Base-by-base conservation (phyloP, 2,888 invertebrate genomes). In the Hirudinaria manillensis region DNA sequence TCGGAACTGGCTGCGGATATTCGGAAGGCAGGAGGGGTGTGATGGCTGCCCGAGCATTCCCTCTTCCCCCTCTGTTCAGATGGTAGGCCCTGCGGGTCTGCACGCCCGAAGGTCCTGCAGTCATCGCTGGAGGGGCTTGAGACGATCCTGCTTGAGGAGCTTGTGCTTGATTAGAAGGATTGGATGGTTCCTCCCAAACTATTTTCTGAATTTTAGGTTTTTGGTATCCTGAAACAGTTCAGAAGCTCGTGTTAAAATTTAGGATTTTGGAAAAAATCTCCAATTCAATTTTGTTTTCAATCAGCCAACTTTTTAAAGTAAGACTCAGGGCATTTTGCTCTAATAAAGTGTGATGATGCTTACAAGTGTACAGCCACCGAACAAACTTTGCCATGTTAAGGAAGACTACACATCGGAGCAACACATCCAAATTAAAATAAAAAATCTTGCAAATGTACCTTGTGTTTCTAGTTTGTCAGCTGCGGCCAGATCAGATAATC, bases 191-290 rank as follows among this genome's bases (percentile, higher is more conserved):
- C 38, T 75, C 75, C 78, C 78, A 78, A n/a, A 78, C 77, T n/a
- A 78, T 78, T 70, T 77, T 78, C 77, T 78, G 77, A 51, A 77
- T 77, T 70, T 76, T 77, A 16, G 77, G 77, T 55, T 75, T 77
- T 24, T 38, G 2, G 32, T 56, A 67, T 6, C 53, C 76, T 67
- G 67, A 2, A 61, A 65, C 6, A 24, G 32, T 24, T 10, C 45
- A 38, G 4, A 51, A 72, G 55, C 2, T 72, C 45, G 16, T 45
- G 45, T 45, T 16, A 45, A 7, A 45, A 45, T 45, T n/a, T n/a
- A n/a, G n/a, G n/a, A n/a, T n/a, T n/a, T n/a, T n/a, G n/a, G n/a
- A n/a, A n/a, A n/a, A n/a, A n/a, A n/a, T n/a, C n/a, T n/a, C n/a
- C n/a, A n/a, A n/a, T n/a, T n/a, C n/a, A n/a, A n/a, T n/a, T n/a